A percentile compares a stretch with the other conserved stretches of the same genome.
These are phyloP conservation scores for Clepsis dumicolana DNA, from an alignment of 2,888 invertebrate species.

Conservation along the genomic window DNA sequence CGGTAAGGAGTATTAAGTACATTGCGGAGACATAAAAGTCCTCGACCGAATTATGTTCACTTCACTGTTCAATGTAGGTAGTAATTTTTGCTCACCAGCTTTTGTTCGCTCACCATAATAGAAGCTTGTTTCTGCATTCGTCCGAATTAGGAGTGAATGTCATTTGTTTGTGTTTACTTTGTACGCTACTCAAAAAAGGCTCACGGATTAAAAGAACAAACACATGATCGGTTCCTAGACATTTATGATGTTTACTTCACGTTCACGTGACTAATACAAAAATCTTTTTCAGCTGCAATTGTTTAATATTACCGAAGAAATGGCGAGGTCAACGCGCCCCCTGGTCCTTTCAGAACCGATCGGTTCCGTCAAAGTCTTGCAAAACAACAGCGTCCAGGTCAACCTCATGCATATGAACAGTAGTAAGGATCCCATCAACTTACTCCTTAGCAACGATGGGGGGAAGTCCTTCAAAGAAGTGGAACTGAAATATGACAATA, in stretches of 20 bases:
- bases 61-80: no score
- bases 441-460: constrained; percentile 74
- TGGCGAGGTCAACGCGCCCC: constrained; percentile 54
- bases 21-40: no score
- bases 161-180: no score
- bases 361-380: constrained; percentile 76
- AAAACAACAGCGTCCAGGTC: constrained; percentile 81
- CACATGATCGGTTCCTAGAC: no score
- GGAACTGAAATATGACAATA: constrained; percentile 71
- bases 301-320: constrained; percentile 48
- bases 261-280: neutral
- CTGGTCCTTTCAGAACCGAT: constrained; percentile 75
- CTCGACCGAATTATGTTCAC: no score
- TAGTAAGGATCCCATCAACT: constrained; percentile 71
- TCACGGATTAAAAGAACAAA: no score
- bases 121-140: no score
- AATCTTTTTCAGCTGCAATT: constrained; percentile 49
- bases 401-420: constrained; percentile 73
- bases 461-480: constrained; percentile 72
- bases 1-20: no score
- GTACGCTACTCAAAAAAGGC: no score
- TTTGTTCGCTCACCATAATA: no score
- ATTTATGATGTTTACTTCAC: neutral
- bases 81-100: no score
- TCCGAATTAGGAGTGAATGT: no score